Base-by-base conservation (phyloP, 2,888 invertebrate genomes). In the Tenthredo notha region DNA sequence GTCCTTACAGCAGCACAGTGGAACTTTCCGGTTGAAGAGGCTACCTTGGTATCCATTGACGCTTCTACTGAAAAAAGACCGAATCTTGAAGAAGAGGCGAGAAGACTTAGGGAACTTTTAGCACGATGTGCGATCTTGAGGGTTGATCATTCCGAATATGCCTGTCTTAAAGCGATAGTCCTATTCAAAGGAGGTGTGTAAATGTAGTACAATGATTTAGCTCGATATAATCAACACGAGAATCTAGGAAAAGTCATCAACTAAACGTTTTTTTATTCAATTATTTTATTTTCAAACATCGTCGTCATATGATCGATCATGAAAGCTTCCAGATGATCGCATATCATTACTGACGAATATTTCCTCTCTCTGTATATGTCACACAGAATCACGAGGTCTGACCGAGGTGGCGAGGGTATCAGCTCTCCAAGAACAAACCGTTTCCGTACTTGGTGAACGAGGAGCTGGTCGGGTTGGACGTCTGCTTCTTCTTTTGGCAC, bases 1-100 rank as follows among this genome's bases (percentile, higher is more conserved):
- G 95, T 98, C 1, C 93, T 98, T 12, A 97, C 97, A 47, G 97
- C 97, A 10, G 97, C 97, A 0, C 97, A 98, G 91, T 97, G 97
- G 96, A 95, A 96, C 1, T 95, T 97, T 86, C 95, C 96, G 25
- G 95, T 97, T 54, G 96, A 97, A 87, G 96, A 97, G 94, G 88
- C 89, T 10, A 87, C 88, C 18, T 88, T 95, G 85, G 92, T 94
- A 29, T 89, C 91, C 7, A 94, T 94, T n/a, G 93, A 94, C 40
- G 93, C 94, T 47, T 93, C 95, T 33, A 89, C 93, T 37, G 94
- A 95, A 86, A 90, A 95, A 91, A 96, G 95, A 87, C 93, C 93
- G 89, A 91, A 92, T 87, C 91, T 95, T 72, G 92, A 96, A 93
- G 94, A 95, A 90, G 94, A 95, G 91, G 94, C 95, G 87, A 90